These are phyloP conservation scores for Hymenopus coronatus DNA, from an alignment of 2,888 invertebrate genomes.

Conservation along the genomic window DNA sequence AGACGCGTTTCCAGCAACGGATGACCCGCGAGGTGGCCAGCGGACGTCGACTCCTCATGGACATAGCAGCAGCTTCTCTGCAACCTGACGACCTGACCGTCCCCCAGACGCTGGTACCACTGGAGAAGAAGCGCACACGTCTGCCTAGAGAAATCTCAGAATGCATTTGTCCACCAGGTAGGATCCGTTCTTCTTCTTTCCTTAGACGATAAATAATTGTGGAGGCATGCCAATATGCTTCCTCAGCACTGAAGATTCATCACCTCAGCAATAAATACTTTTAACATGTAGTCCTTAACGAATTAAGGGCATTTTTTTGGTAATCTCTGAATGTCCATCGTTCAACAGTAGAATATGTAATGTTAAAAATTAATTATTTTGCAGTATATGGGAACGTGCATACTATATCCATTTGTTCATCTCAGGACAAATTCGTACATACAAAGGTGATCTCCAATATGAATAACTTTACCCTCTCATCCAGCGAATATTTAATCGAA, in stretches of 20 bases:
- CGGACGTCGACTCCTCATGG: constrained; percentile 36
- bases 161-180: constrained; percentile 73
- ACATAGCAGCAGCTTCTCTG: constrained; percentile 28
- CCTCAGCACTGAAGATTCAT: background rate
- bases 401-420: too few relatives aligned
- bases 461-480: too few relatives aligned
- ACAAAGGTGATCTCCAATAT: too few relatives aligned
- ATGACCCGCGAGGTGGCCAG: constrained; percentile 45
- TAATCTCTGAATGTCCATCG: too few relatives aligned
- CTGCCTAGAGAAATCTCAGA: constrained; percentile 59
- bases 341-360: too few relatives aligned
- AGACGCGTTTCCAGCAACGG: constrained; percentile 47
- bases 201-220: background rate
- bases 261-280: too few relatives aligned
- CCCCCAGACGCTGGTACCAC: constrained; percentile 1
- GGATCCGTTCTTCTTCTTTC: constrained; percentile 37
- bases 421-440: too few relatives aligned
- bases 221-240: background rate
- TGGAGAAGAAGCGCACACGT: constrained; percentile 38
- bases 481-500: too few relatives aligned
- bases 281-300: too few relatives aligned
- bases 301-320: too few relatives aligned
- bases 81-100: background rate
- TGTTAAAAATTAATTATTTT: too few relatives aligned
- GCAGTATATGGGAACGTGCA: too few relatives aligned